These are phyloP conservation scores for Meteorus colon DNA, from an alignment of 2,888 invertebrate genomes.

Conservation along the genomic window DNA sequence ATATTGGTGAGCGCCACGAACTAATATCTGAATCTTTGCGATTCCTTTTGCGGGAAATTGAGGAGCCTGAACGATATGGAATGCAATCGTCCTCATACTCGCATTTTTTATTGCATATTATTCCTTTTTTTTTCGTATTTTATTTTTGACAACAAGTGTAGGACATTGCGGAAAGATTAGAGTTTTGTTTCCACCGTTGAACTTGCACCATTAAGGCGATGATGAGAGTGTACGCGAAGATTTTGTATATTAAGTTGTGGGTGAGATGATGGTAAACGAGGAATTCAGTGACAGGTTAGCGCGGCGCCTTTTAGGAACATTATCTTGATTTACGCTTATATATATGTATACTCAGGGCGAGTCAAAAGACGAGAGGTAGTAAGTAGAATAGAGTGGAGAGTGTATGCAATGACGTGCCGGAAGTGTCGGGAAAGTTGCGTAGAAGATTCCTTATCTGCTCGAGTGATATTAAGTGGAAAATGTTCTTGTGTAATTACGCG, in stretches of 20 bases:
- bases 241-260: not conserved
- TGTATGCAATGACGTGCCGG: conserved; percentile 21
- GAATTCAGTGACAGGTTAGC: conserved; percentile 5
- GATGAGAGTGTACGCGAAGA: not conserved
- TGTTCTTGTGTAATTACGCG: conserved; percentile 37
- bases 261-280: not conserved
- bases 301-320: conserved; percentile 10
- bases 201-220: not conserved
- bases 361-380: not conserved
- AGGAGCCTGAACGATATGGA: conserved; percentile 52
- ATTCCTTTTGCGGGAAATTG: conserved; percentile 67
- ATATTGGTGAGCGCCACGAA: conserved; percentile 58
- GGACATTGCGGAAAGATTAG: not conserved
- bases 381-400: not conserved
- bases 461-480: conserved; percentile 36
- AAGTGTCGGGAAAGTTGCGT: conserved; percentile 31
- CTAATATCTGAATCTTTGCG: conserved; percentile 69
- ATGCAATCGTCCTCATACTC: conserved; percentile 49
- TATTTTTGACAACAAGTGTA: not conserved
- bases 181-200: not conserved
- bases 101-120: not conserved
- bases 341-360: not conserved
- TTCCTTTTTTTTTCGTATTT: not conserved
- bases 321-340: not conserved
- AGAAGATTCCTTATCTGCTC: conserved; percentile 34